These are phyloP conservation scores for Cyphomyrmex costatus DNA, from an alignment of 1,140 invertebrate genomes.

Conservation along the genomic window DNA sequence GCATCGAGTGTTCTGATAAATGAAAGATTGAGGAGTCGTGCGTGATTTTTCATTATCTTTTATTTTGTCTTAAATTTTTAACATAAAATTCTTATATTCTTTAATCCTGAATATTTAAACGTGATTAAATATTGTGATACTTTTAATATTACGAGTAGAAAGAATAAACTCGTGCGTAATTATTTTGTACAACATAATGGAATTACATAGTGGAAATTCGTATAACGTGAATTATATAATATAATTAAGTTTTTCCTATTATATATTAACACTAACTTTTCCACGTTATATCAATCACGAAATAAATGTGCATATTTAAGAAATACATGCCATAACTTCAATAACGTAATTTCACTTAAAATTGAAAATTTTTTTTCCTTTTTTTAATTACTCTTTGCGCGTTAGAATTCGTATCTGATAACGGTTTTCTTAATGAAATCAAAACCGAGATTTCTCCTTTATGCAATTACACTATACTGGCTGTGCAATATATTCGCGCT, in stretches of 20 bases:
- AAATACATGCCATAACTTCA: not conserved
- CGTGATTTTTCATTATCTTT: not conserved
- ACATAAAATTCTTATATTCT: not conserved
- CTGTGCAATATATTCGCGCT: constrained; percentile 49
- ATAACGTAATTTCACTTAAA: constrained; percentile 8
- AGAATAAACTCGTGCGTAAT: not conserved
- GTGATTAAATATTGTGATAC: not conserved
- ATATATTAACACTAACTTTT: not conserved
- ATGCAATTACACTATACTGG: constrained; percentile 50
- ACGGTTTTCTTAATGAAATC: constrained; percentile 53
- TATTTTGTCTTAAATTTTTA: not conserved
- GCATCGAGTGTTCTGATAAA: not conserved
- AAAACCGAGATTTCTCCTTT: constrained; percentile 55
- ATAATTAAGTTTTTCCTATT: constrained; percentile 27
- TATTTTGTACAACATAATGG: not conserved
- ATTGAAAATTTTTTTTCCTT: not conserved
- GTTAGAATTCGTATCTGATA: constrained; percentile 34
- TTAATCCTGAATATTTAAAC: constrained; percentile 7
- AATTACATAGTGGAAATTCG: no score
- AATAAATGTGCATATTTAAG: constrained; percentile 18
- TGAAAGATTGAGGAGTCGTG: not conserved
- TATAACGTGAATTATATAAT: constrained; percentile 20
- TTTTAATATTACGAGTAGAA: not conserved
- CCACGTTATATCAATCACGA: not conserved
- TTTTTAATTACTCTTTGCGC: constrained; percentile 12